These are phyloP conservation scores for Ariopsis seemanni DNA, from an alignment of 2,113 vertebrate species.

Conservation along the genomic window DNA sequence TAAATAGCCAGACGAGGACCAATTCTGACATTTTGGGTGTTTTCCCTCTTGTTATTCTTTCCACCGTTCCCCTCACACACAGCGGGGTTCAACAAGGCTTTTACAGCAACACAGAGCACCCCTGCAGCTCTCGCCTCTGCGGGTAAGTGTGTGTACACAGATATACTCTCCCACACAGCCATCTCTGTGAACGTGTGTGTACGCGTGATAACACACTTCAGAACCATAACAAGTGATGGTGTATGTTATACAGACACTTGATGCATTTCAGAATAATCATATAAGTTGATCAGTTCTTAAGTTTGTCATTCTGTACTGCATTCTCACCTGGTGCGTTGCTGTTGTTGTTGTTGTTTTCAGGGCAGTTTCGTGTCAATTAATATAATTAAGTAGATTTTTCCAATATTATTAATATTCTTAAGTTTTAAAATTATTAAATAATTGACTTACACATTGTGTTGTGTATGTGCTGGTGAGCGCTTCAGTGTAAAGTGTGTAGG, in stretches of 20 bases:
- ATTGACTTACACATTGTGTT: neutral
- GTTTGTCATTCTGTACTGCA: neutral
- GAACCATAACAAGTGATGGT: neutral
- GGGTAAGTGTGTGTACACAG: neutral
- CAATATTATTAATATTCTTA: too few species aligned
- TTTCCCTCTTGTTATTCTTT: slow-evolving; percentile 35
- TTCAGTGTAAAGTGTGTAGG: neutral
- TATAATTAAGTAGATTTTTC: neutral
- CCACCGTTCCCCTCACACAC: neutral
- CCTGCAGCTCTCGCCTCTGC: neutral
- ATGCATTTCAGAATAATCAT: neutral
- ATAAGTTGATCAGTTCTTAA: neutral
- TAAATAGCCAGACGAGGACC: slow-evolving; percentile 20
- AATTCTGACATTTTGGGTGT: slow-evolving; percentile 1
- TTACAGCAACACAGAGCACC: slow-evolving; percentile 11
- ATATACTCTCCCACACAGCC: neutral
- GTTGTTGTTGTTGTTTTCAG: neutral
- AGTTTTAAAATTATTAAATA: neutral
- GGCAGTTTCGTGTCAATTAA: neutral
- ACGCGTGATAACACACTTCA: neutral
- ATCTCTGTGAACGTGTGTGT: neutral
- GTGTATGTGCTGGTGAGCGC: neutral
- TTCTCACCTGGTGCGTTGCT: neutral
- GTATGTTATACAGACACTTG: neutral
- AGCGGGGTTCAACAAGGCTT: slow-evolving; percentile 15